A percentile compares a stretch with the other conserved stretches of the same genome.
These are phyloP conservation scores for Acipenser oxyrinchus DNA, from an alignment of 2,797 vertebrate species.

Conservation along the genomic window DNA sequence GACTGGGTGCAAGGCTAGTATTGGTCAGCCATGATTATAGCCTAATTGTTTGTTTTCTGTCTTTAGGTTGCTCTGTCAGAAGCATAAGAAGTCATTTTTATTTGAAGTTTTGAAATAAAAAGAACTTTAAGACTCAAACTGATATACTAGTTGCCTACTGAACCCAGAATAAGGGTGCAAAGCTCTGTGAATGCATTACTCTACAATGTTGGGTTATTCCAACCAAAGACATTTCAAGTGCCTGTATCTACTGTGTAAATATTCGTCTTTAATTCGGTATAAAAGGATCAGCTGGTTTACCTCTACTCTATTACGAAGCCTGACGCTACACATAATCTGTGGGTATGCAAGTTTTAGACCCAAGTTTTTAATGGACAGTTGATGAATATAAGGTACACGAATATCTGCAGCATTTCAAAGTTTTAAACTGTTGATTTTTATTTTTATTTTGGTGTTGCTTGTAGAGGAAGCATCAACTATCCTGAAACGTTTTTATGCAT, in stretches of 20 bases:
- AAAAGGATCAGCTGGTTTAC: conserved; percentile 55
- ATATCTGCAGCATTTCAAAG: too few relatives aligned
- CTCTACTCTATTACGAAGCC: conserved; percentile 25
- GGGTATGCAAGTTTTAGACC: too few relatives aligned
- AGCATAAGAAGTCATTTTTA: conserved; percentile 53
- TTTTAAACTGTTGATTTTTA: too few relatives aligned
- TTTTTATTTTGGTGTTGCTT: too few relatives aligned
- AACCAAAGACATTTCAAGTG: conserved; percentile 99
- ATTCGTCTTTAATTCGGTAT: conserved; percentile 63
- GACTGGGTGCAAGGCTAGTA: too few relatives aligned
- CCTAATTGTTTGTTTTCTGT: conserved; percentile 23
- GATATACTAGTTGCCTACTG: conserved; percentile 75
- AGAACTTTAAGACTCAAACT: conserved; percentile 42
- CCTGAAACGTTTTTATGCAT: too few relatives aligned
- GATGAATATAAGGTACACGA: too few relatives aligned
- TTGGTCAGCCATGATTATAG: too few relatives aligned
- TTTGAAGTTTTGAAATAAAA: conserved; percentile 30
- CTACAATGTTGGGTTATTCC: conserved; percentile 96
- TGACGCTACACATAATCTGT: too few relatives aligned
- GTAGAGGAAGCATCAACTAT: too few relatives aligned
- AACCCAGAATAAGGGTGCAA: conserved; percentile 69
- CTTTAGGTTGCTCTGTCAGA: conserved; percentile 87
- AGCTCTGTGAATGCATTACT: conserved; percentile 79
- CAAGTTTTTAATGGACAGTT: too few relatives aligned
- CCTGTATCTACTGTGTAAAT: conserved; percentile 98